Evolutionary conservation across 2,888 invertebrate species (phyloP), one percentile per base, ranked within the genome.

Genomic region (Imbricaverruca yamaguchii): DNA sequence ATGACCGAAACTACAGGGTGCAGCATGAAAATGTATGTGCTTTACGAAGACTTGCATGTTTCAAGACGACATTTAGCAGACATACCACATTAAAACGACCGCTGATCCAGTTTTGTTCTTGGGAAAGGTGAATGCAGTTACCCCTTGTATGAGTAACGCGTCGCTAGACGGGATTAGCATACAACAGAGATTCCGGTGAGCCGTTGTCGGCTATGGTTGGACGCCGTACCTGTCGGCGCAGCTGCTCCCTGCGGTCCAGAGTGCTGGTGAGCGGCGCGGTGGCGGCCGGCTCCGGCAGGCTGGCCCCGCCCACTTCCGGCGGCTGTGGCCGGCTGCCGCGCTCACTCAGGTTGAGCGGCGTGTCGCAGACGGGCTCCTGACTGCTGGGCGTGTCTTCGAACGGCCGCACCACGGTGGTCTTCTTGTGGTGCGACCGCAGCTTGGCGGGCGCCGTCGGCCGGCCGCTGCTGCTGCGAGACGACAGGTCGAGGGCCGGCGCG

Each of bases 341-440:
- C 74, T 74, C 74, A 21, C 74, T 74, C 18, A 74, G 55, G 55
- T 74, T 74, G 18, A 74, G 74, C 53, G 74, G 74, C 74, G 55
- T 55, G 15, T 74, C 74, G 18, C 21, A 21, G 21, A 21, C 55
- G 21, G 74, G 55, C 10, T 11, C 21, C 39, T 39, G 39, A 39
- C 39, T 39, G 39, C 39, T 39, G 39, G 39, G 39, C 21, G 74
- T 74, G 55, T 74, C 74, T 21, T 74, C 74, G 74, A 74, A 74
- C 74, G 74, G 74, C 18, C 74, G 74, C 74, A 74, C 74, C 55
- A 74, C 74, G 53, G 74, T 74, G 10, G 74, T 74, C 74, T 74
- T 74, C 55, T 74, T 74, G 74, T 74, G 74, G 74, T 74, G 74
- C 74, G 74, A 74, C 23, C 74, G 74, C 21, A 21, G 53, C 53